These are phyloP conservation scores for Galerucella calmariensis DNA, from an alignment of 2,888 invertebrate genomes.

Conservation along the genomic window DNA sequence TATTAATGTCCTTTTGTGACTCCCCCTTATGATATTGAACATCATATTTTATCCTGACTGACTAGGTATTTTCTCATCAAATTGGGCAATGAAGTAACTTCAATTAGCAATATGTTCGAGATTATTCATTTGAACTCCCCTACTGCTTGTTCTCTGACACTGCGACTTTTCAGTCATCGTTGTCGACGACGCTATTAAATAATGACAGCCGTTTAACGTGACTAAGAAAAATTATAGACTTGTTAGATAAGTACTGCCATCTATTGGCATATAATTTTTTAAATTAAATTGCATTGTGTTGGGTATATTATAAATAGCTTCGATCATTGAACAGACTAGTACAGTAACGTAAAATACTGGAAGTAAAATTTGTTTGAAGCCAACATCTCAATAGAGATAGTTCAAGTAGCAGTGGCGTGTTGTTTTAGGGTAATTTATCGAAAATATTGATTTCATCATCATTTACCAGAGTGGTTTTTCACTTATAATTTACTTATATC, in stretches of 20 bases:
- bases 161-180: conserved; percentile 25
- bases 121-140: conserved; percentile 58
- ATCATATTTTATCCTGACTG: conserved; percentile 45
- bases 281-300: conserved; percentile 1
- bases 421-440: too few relatives aligned
- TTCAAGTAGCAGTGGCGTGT: too few relatives aligned
- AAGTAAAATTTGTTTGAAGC: too few relatives aligned
- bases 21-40: conserved; percentile 45
- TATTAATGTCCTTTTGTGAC: conserved; percentile 55
- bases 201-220: conserved; percentile 1
- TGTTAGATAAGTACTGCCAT: not conserved
- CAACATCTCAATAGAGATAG: too few relatives aligned
- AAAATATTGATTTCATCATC: too few relatives aligned
- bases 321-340: too few relatives aligned
- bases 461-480: too few relatives aligned
- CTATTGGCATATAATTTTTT: not conserved
- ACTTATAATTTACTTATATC: too few relatives aligned
- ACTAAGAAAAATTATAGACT: conserved; percentile 4
- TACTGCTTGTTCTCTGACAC: conserved; percentile 22
- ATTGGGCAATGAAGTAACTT: conserved; percentile 57
- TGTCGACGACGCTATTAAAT: conserved; percentile 6
- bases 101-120: conserved; percentile 64
- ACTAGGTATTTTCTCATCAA: conserved; percentile 55
- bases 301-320: not conserved
- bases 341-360: too few relatives aligned